A percentile compares a stretch with the other conserved stretches of the same genome.
Evolutionary conservation across 2,797 vertebrate species (phyloP).

Genomic region (Alectoris magna): DNA sequence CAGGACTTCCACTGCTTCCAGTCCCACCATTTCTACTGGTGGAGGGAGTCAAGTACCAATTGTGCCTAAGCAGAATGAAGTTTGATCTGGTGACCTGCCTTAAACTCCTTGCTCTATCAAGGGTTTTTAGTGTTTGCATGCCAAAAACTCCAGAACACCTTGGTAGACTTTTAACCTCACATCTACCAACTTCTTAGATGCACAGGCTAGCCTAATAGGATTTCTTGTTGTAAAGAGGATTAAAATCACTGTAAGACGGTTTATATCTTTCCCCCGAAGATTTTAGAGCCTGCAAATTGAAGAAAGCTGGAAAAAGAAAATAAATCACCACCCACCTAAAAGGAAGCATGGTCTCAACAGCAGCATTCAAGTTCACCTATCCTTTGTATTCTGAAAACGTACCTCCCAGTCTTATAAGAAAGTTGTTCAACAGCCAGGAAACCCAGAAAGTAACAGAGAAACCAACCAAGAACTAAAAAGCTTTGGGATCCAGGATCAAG

Average conservation of each 20-base stretch:
- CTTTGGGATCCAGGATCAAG: neutral
- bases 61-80: neutral
- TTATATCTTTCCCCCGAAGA: neutral
- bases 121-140: neutral
- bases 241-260: neutral
- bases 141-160: neutral
- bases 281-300: neutral
- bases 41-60: neutral
- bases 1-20: neutral
- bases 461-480: neutral
- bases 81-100: neutral
- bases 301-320: neutral
- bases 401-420: neutral
- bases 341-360: neutral
- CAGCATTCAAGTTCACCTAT: neutral
- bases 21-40: neutral
- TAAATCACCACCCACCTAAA: neutral
- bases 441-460: neutral
- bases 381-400: neutral
- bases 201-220: neutral
- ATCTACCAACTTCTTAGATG: neutral
- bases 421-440: neutral
- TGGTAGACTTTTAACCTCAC: neutral
- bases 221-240: neutral
- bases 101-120: neutral